Evolutionary conservation across 1,140 invertebrate species (phyloP), one percentile per base, ranked within the genome.

Genomic region (Patella vulgata): DNA sequence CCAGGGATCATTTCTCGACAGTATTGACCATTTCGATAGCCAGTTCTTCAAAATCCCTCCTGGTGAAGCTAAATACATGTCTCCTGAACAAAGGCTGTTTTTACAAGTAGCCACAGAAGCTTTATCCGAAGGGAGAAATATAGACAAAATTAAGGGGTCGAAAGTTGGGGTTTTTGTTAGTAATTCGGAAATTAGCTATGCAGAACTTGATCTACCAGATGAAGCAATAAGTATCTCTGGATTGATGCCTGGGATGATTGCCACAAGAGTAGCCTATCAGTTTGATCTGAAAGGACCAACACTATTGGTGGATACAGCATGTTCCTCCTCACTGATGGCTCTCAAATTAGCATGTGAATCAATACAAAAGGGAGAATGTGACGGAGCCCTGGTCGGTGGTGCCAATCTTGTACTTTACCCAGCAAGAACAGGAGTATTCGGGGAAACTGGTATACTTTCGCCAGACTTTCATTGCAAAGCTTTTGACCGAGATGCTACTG

Each of bases 11-110:
- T 52, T 52, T 36, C 33, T 52, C 9, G 50, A 52, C 19, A 19
- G 30, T 33, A 36, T 52, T 0, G 50, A 52, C n/a, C 27, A 33
- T 31, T 52, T 52, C 19, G 50, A 52, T 19, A 30, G 19, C 8
- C 17, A 31, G 30, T 52, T 52, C 33, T 52, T 52, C 21, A 14
- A 36, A 8, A 52, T 52, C 33, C 11, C 17, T 30, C 30, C 50
- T 31, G 50, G 30, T 14, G 50, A 52, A 19, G 50, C 50, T 14
- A 52, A 52, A n/a, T 52, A 17, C n/a, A 52, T 52, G 50, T 52
- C 50, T 4, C 50, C 50, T 17, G 50, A 52, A 19, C 50, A 52
- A 33, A 52, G 50, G 33, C 50, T 52, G 19, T n/a, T 52, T 8
- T 30, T 52, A 12, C 50, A 52, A 39, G 30, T 36, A 4, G 27